Conservation (phyloP, 2,888 invertebrate species). For the Theristus sp. region DNA sequence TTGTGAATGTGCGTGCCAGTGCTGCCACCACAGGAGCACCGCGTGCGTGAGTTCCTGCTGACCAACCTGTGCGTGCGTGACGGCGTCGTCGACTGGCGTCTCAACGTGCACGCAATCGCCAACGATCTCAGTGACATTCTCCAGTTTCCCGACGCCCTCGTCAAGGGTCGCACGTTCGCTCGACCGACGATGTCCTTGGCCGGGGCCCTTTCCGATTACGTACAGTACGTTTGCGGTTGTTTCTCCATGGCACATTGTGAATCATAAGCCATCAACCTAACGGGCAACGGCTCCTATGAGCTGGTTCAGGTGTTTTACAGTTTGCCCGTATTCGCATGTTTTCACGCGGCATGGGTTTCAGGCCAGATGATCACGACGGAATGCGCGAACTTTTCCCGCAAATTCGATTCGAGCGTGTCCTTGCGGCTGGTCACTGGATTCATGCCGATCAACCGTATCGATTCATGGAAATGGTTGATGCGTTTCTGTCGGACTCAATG, state of each 20-base stretch:
- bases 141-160: conserved; percentile 35
- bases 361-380: conserved; percentile 24
- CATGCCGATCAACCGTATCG: conserved; percentile 71
- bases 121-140: conserved; percentile 48
- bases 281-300: too few species aligned
- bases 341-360: too few species aligned
- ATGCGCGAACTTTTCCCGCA: conserved; percentile 54
- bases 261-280: too few species aligned
- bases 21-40: conserved; percentile 44
- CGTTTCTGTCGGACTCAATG: too few species aligned
- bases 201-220: neutral
- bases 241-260: too few species aligned
- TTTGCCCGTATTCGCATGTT: too few species aligned
- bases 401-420: conserved; percentile 49
- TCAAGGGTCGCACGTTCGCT: conserved; percentile 30
- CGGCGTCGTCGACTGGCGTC: conserved; percentile 50
- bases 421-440: conserved; percentile 76
- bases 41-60: conserved; percentile 54
- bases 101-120: conserved; percentile 54
- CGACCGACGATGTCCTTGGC: conserved; percentile 65
- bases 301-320: too few species aligned
- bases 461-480: conserved; percentile 47
- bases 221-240: neutral
- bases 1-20: too few species aligned
- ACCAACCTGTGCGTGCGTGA: conserved; percentile 58